These are phyloP conservation scores for Conus betulinus DNA, from an alignment of 1,140 invertebrate species.

Conservation along the genomic window DNA sequence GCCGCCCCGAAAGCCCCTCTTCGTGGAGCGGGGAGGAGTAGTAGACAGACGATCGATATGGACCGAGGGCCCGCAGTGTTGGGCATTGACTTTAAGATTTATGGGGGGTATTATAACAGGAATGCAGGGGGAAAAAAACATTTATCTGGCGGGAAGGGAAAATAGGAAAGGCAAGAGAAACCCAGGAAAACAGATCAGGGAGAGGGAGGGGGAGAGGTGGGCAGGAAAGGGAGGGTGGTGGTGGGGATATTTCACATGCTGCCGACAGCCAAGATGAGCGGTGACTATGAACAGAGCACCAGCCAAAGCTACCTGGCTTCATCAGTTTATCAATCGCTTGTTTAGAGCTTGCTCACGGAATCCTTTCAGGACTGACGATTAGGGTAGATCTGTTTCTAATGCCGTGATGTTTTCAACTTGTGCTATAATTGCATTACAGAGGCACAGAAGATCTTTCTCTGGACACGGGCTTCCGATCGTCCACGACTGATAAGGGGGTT, in stretches of 20 bases:
- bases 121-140: not conserved
- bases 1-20: not conserved
- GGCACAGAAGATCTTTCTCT: not conserved
- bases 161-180: not conserved
- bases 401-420: slow-evolving; percentile 31
- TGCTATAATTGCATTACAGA: slow-evolving; percentile 53
- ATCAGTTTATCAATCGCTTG: slow-evolving; percentile 50
- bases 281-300: not conserved
- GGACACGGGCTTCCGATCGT: slow-evolving; percentile 5
- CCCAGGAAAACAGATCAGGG: not conserved
- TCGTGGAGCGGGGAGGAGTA: not conserved
- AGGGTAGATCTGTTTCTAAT: slow-evolving; percentile 55
- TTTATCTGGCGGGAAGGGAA: not conserved
- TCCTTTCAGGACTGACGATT: slow-evolving; percentile 45
- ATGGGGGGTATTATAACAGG: slow-evolving; percentile 1
- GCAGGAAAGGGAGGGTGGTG: not conserved
- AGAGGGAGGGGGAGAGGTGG: no score
- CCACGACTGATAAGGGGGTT: not conserved
- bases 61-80: not conserved
- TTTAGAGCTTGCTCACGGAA: slow-evolving; percentile 29
- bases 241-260: not conserved
- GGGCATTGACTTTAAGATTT: not conserved
- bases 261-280: not conserved
- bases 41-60: not conserved
- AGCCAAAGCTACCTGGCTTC: slow-evolving; percentile 28